Conservation (phyloP, 1,140 invertebrate species). For the Sycobia sp. region DNA sequence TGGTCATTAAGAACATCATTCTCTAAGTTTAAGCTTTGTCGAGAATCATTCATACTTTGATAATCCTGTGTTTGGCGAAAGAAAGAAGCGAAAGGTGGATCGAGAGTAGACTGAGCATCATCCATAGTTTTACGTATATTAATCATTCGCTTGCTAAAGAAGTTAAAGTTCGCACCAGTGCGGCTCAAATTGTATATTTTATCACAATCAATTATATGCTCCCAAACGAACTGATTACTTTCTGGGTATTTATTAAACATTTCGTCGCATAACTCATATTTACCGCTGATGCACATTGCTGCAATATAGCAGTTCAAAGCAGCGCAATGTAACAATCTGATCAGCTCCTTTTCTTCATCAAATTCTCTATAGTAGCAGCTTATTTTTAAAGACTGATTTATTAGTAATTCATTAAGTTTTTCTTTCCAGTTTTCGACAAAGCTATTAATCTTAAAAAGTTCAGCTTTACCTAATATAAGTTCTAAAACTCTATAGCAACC, state of each 20-base stretch:
- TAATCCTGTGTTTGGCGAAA: constrained; percentile 43
- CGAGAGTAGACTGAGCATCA: not conserved
- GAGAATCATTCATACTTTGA: constrained; percentile 21
- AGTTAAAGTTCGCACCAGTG: constrained; percentile 42
- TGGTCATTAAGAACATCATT: constrained; percentile 69
- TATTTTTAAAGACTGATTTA: constrained; percentile 11
- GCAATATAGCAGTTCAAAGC: constrained; percentile 66
- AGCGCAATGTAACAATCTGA: constrained; percentile 59
- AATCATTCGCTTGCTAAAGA: constrained; percentile 54
- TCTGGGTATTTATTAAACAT: constrained; percentile 44
- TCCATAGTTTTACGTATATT: constrained; percentile 50
- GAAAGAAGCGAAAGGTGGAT: constrained; percentile 25
- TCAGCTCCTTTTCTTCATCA: constrained; percentile 44
- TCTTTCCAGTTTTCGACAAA: not conserved
- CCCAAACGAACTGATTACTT: constrained; percentile 55
- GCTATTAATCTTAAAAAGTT: not conserved
- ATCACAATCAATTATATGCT: constrained; percentile 56
- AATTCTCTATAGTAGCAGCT: constrained; percentile 30
- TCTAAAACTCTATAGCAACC: constrained; percentile 51
- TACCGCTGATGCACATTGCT: constrained; percentile 50
- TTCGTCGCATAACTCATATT: constrained; percentile 38
- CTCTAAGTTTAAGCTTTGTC: constrained; percentile 59
- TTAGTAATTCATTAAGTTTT: not conserved
- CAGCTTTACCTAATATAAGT: constrained; percentile 38
- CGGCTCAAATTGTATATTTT: constrained; percentile 49